phyloP scores from a whole-genome alignment of 2,797 vertebrate species.

The Protosalanx chinensis region DNA sequence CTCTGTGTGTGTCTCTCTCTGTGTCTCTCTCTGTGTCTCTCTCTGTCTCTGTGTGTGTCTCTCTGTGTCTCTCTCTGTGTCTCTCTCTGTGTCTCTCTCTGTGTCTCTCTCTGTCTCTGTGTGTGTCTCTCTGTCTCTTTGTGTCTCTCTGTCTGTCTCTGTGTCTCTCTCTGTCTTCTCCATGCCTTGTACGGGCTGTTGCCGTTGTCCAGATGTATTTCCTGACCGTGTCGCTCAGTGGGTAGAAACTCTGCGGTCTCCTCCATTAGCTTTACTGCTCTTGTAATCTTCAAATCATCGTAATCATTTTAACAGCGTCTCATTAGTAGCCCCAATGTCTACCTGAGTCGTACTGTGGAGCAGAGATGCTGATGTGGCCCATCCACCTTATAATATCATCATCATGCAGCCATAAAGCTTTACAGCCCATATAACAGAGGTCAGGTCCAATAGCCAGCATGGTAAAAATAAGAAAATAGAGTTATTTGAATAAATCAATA shows the following conservation, averaged over 20 bases:
- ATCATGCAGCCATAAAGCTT: background rate
- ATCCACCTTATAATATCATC: background rate
- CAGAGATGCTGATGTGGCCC: background rate
- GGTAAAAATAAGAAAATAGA: background rate
- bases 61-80: no score
- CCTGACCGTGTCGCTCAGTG: no score
- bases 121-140: no score
- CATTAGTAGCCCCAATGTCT: background rate
- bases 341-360: background rate
- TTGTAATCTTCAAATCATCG: background rate
- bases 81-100: no score
- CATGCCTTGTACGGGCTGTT: no score
- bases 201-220: no score
- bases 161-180: no score
- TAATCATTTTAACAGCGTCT: conserved; percentile 6
- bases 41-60: no score
- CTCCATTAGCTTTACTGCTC: background rate
- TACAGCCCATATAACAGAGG: background rate
- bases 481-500: conserved; percentile 10
- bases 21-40: no score
- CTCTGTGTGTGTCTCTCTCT: no score
- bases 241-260: background rate
- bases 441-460: background rate
- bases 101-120: no score
- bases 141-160: no score